phyloP scores from a whole-genome alignment of 2,113 vertebrate species.

The Chamaetylas fuelleborni region DNA sequence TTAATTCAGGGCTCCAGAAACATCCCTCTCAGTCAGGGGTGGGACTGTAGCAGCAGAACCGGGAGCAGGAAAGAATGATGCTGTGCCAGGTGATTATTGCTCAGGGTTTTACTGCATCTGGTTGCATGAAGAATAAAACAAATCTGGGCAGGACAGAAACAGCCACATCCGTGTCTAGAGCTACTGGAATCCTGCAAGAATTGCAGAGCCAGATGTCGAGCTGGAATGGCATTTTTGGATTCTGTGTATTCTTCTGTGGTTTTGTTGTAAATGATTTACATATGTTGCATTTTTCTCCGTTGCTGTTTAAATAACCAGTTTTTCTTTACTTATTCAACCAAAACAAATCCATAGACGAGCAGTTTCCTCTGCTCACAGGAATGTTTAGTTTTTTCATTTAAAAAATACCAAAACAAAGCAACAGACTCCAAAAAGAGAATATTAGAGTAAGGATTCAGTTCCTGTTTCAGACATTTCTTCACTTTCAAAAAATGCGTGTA shows the following conservation, averaged over 20 bases:
- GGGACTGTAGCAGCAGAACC: neutral
- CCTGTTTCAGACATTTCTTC: neutral
- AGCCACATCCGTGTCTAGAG: neutral
- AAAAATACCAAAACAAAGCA: neutral
- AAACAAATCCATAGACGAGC: neutral
- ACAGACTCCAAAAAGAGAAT: neutral
- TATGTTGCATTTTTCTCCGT: neutral
- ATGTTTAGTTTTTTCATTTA: neutral
- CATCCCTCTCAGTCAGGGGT: neutral
- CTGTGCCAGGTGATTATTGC: neutral
- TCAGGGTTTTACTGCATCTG: neutral
- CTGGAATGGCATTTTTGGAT: neutral
- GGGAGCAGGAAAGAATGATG: neutral
- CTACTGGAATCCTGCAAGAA: neutral
- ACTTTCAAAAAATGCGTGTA: neutral
- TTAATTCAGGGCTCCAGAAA: neutral
- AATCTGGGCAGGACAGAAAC: neutral
- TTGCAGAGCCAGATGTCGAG: neutral
- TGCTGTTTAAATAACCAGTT: neutral
- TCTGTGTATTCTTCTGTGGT: neutral
- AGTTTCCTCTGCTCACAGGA: neutral
- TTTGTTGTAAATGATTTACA: neutral
- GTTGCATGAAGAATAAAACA: neutral
- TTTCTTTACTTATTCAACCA: neutral
- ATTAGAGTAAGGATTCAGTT: neutral